Evolutionary conservation across 2,113 vertebrate species (phyloP).

Genomic region (Paedocypris sp.): DNA sequence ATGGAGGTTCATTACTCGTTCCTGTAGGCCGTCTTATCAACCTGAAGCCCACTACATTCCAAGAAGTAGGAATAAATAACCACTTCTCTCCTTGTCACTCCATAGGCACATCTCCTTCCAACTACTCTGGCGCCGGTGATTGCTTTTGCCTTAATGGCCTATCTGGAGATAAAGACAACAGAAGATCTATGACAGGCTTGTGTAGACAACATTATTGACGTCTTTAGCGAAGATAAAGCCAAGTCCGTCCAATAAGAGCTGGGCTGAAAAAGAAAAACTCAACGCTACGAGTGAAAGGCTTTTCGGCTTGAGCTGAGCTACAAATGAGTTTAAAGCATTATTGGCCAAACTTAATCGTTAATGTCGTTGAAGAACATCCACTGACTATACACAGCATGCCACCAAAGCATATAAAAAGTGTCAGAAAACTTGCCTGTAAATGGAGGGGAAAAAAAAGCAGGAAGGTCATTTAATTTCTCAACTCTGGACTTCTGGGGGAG

Average conservation of each 20-base stretch:
- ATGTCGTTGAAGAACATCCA: no score
- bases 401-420: no score
- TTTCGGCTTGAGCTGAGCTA: background rate
- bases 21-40: conserved; percentile 26
- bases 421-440: no score
- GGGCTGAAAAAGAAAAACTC: conserved; percentile 44
- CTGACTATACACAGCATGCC: no score
- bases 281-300: background rate
- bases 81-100: conserved; percentile 35
- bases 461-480: no score
- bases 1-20: background rate
- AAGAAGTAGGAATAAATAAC: conserved; percentile 27
- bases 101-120: conserved; percentile 23
- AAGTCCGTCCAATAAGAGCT: conserved; percentile 36
- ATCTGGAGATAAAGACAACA: conserved; percentile 36
- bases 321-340: background rate
- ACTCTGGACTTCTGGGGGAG: no score
- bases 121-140: conserved; percentile 3
- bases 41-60: conserved; percentile 31
- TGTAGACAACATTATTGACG: conserved; percentile 47
- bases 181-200: conserved; percentile 46
- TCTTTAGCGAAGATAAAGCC: conserved; percentile 36
- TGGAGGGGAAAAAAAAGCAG: no score
- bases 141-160: conserved; percentile 47
- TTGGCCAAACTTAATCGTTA: background rate